Evolutionary conservation across 2,888 invertebrate genomes (phyloP).

Genomic region (Torymus aiolomorphi): DNA sequence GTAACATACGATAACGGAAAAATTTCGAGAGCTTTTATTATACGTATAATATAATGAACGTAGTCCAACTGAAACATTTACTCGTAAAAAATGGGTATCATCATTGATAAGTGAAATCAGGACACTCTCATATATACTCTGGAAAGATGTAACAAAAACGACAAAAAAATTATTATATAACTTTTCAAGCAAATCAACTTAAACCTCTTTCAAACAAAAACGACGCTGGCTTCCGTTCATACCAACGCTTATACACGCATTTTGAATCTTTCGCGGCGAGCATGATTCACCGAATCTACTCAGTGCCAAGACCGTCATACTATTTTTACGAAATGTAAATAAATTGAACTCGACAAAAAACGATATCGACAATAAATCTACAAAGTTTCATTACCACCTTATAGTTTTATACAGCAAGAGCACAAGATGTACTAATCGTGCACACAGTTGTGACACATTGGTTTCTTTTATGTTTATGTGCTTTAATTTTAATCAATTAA

Average conservation of each 20-base stretch:
- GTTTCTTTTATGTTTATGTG: slow-evolving; percentile 37
- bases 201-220: slow-evolving; percentile 45
- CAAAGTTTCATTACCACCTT: slow-evolving; percentile 24
- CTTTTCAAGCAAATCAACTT: slow-evolving; percentile 34
- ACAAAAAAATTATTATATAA: slow-evolving; percentile 39
- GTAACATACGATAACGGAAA: not conserved
- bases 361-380: slow-evolving; percentile 45
- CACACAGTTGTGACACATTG: slow-evolving; percentile 32
- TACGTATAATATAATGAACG: slow-evolving; percentile 20
- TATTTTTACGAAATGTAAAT: not conserved
- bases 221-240: slow-evolving; percentile 39
- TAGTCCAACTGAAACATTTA: slow-evolving; percentile 49
- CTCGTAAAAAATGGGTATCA: slow-evolving; percentile 17
- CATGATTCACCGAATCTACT: slow-evolving; percentile 28
- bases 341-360: slow-evolving; percentile 27
- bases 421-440: slow-evolving; percentile 1
- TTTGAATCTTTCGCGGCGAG: slow-evolving; percentile 42
- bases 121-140: slow-evolving; percentile 38
- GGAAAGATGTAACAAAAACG: slow-evolving; percentile 50
- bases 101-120: slow-evolving; percentile 41
- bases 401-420: slow-evolving; percentile 22
- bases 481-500: slow-evolving; percentile 29
- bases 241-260: slow-evolving; percentile 45
- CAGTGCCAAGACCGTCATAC: slow-evolving; percentile 19
- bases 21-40: slow-evolving; percentile 26